A percentile compares a stretch with the other conserved stretches of the same genome.
Conservation (phyloP, 2,797 vertebrate genomes). For the Schizothorax lantsangensis region DNA sequence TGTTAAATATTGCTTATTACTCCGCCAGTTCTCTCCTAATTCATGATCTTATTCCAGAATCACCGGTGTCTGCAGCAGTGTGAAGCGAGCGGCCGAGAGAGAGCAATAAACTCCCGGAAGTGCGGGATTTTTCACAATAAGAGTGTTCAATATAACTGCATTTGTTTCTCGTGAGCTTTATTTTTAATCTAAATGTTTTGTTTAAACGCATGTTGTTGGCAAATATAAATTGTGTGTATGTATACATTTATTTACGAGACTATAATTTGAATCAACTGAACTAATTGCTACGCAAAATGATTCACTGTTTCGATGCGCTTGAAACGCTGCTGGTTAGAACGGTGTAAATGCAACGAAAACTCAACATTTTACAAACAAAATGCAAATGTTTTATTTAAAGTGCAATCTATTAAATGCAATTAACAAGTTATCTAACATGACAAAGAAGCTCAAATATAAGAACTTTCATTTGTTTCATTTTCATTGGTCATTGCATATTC, state of each 20-base stretch:
- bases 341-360: background rate
- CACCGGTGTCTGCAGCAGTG: conserved; percentile 16
- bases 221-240: background rate
- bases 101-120: background rate
- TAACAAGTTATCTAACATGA: background rate
- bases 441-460: background rate
- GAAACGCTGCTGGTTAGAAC: background rate
- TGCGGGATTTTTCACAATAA: background rate
- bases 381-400: background rate
- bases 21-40: background rate
- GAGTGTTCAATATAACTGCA: background rate
- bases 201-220: background rate
- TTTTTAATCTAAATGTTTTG: background rate
- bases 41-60: background rate
- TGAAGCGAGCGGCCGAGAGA: background rate
- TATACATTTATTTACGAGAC: background rate
- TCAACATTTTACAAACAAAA: background rate
- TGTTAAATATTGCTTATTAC: background rate
- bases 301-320: too few species aligned
- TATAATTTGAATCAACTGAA: background rate
- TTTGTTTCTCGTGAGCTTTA: background rate
- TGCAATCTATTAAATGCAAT: too few species aligned
- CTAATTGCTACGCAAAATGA: too few species aligned
- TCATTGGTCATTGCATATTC: background rate
- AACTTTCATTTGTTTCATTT: background rate